A percentile compares a stretch with the other conserved stretches of the same genome.
Evolutionary conservation across 2,888 invertebrate species (phyloP).

Genomic region (Leptinotarsa peninsularis): DNA sequence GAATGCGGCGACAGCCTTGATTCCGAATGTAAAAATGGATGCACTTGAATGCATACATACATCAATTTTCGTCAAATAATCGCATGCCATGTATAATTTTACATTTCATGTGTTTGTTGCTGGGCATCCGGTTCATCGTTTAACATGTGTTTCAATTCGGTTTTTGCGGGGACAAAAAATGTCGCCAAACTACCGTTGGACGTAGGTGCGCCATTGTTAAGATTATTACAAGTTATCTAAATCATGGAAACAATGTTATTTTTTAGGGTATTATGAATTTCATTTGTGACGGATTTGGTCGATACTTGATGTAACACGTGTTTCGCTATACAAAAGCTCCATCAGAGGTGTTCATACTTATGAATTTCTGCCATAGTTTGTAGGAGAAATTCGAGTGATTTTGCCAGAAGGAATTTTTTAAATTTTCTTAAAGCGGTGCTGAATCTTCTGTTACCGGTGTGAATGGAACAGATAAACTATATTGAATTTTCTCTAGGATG

Average conservation of each 20-base stretch:
- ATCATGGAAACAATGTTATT: neutral
- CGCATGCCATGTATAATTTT: conserved; percentile 22
- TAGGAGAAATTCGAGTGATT: too few species aligned
- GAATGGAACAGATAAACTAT: too few species aligned
- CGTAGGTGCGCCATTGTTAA: neutral
- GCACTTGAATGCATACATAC: conserved; percentile 10
- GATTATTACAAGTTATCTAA: neutral
- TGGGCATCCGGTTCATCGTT: neutral
- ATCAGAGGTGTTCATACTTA: too few species aligned
- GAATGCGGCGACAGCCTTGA: conserved; percentile 19
- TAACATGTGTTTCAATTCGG: neutral
- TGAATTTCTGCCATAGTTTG: too few species aligned
- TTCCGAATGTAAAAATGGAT: conserved; percentile 9
- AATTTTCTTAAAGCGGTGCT: too few species aligned
- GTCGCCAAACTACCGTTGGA: neutral
- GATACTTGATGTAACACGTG: too few species aligned
- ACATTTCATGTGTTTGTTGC: neutral
- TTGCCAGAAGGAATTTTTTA: too few species aligned
- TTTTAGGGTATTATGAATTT: too few species aligned
- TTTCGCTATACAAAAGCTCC: too few species aligned
- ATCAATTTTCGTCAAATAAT: conserved; percentile 22
- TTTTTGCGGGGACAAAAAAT: conserved; percentile 1
- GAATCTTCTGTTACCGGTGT: too few species aligned
- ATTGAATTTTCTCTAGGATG: too few species aligned
- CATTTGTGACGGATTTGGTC: too few species aligned